A percentile compares a stretch with the other conserved stretches of the same genome.
Conservation (phyloP, 2,113 vertebrate genomes). For the Anarrhichthys ocellatus region DNA sequence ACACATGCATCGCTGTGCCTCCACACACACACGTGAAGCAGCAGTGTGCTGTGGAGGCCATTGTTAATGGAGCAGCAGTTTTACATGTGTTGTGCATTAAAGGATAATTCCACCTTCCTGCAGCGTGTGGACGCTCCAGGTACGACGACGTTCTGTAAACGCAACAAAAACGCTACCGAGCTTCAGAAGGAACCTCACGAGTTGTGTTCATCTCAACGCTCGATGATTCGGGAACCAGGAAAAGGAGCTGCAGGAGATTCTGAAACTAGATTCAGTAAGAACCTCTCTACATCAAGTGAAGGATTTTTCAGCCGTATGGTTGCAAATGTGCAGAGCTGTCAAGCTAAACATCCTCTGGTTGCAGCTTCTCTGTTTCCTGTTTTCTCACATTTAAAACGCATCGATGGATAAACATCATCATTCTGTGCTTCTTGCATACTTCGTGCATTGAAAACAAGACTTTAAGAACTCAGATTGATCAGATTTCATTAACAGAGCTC, state of each 20-base stretch:
- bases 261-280: background rate
- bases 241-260: background rate
- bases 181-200: background rate
- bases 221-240: no score
- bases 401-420: background rate
- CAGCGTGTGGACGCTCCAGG: slow-evolving; percentile 13
- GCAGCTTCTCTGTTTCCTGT: background rate
- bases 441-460: no score
- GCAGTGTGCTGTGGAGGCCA: slow-evolving; percentile 29
- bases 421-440: no score
- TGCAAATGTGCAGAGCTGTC: background rate
- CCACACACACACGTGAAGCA: slow-evolving; percentile 41
- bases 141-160: background rate
- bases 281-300: background rate
- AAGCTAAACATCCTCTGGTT: no score
- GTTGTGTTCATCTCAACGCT: no score
- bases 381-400: background rate
- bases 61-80: slow-evolving; percentile 54
- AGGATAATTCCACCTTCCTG: slow-evolving; percentile 38
- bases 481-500: no score
- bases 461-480: no score
- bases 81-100: slow-evolving; percentile 47
- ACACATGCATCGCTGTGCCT: slow-evolving; percentile 46
- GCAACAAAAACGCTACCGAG: background rate
- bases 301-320: background rate